A percentile compares a stretch with the other conserved stretches of the same genome.
These are phyloP conservation scores for Aphelocoma californica DNA, from an alignment of 2,797 vertebrate species.

Conservation along the genomic window DNA sequence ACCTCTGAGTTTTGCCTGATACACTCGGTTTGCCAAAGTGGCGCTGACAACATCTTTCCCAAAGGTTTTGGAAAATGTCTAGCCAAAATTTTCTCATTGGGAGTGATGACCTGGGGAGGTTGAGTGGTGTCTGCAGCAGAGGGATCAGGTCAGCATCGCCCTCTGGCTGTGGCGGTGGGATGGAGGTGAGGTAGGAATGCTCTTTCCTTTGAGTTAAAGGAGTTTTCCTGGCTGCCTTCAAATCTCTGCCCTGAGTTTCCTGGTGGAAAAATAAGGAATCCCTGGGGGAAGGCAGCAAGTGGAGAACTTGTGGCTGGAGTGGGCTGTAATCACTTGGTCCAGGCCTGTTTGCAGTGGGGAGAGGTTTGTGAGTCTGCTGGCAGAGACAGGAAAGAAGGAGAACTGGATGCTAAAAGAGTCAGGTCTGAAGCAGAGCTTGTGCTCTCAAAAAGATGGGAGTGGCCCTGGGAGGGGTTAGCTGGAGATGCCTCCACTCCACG, in stretches of 20 bases:
- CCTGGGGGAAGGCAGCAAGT: rapidly evolving
- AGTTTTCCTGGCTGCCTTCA: neutral
- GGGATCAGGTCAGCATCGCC: rapidly evolving
- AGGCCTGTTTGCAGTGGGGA: neutral
- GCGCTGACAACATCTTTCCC: neutral
- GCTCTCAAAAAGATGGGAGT: neutral
- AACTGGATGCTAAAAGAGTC: neutral
- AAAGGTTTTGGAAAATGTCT: neutral
- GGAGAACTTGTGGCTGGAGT: rapidly evolving
- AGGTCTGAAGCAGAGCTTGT: neutral
- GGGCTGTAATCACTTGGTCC: neutral
- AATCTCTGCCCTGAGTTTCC: neutral
- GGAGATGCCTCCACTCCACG: neutral
- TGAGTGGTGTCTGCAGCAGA: rapidly evolving
- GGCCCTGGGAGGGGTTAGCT: neutral
- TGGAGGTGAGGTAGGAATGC: neutral
- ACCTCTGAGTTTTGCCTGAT: neutral
- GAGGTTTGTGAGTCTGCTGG: neutral
- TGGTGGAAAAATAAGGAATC: neutral
- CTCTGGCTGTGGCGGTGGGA: neutral
- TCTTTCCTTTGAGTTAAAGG: neutral
- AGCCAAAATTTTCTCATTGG: neutral
- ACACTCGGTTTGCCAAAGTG: neutral
- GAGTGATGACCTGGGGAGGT: too few species aligned
- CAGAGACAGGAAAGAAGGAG: neutral